Evolutionary conservation across 2,113 vertebrate species (phyloP), one percentile per base, ranked within the genome.

Genomic region (Alligator sinensis): DNA sequence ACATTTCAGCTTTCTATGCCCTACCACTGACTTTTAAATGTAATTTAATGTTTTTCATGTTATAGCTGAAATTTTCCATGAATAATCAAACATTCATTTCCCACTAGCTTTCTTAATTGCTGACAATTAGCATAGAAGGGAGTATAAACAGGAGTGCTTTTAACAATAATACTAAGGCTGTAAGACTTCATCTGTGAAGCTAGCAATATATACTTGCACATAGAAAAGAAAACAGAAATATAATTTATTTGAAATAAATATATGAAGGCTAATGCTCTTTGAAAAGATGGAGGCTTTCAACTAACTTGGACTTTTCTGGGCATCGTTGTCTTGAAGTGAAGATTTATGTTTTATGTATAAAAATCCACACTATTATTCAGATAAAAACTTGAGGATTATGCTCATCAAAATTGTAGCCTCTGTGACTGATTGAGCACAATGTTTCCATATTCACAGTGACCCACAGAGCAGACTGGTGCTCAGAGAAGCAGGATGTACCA

Each of bases 191-290:
- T 24, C 47, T 25, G n/a, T 76, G 19, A 81, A 81, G 70, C 57
- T 27, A 62, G n/a, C 34, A 80, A 78, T 34, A 47, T 78, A 27
- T 12, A 87, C 76, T 82, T 85, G 27, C n/a, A 85, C 30, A 27
- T 10, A 82, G 66, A 57, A 17, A 34, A 80, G 47, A 47, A 47
- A 8, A 47, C 47, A 47, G 47, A 90, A 91, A 64, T 28, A 14
- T 72, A 83, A 88, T 91, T 86, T 88, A 58, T 86, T 83, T 75
- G 28, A 75, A 84, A 86, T 24, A 84, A 92, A 55, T 81, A 87
- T 19, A 22, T 15, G 28, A 91, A 81, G 38, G 82, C 28, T 84
- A 79, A 82, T 55, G 11, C 38, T 89, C 60, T 60, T n/a, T 85
- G 78, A 60, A 63, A 57, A 6, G 1, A 34, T 61, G 0, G 81